These are phyloP conservation scores for Cathartes aura DNA, from an alignment of 2,113 vertebrate genomes.

Conservation along the genomic window DNA sequence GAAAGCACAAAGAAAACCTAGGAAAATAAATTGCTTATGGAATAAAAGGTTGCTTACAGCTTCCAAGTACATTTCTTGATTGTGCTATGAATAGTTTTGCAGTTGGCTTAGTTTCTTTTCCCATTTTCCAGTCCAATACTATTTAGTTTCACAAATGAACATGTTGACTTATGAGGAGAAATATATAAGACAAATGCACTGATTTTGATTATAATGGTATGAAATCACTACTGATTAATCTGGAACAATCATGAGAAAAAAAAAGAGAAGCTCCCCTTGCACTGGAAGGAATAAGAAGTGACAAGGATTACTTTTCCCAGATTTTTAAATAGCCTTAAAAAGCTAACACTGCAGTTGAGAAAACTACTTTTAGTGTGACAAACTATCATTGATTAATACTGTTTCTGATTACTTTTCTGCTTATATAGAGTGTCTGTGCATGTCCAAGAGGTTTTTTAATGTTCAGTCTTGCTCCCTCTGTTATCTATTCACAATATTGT, in stretches of 20 bases:
- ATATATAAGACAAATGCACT: neutral
- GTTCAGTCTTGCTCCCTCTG: neutral
- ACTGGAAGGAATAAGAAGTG: neutral
- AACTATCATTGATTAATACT: neutral
- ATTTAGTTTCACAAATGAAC: neutral
- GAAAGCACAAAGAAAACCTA: neutral
- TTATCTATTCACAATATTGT: neutral
- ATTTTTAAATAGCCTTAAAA: neutral
- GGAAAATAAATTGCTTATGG: neutral
- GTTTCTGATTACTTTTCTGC: neutral
- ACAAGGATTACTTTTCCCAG: neutral
- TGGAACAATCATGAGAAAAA: neutral
- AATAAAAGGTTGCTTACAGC: neutral
- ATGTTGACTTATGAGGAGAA: neutral
- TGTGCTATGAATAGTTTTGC: neutral
- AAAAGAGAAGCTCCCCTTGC: neutral
- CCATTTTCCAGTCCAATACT: neutral
- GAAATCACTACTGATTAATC: constrained; percentile 16
- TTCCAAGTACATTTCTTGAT: neutral
- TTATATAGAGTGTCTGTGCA: neutral
- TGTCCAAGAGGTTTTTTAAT: neutral
- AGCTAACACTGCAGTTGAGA: neutral
- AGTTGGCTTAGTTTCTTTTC: neutral
- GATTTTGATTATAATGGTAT: neutral
- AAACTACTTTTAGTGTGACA: neutral